A percentile compares a stretch with the other conserved stretches of the same genome.
Evolutionary conservation across 2,797 vertebrate species (phyloP).

Genomic region (Ctenochaetus hawaiiensis): DNA sequence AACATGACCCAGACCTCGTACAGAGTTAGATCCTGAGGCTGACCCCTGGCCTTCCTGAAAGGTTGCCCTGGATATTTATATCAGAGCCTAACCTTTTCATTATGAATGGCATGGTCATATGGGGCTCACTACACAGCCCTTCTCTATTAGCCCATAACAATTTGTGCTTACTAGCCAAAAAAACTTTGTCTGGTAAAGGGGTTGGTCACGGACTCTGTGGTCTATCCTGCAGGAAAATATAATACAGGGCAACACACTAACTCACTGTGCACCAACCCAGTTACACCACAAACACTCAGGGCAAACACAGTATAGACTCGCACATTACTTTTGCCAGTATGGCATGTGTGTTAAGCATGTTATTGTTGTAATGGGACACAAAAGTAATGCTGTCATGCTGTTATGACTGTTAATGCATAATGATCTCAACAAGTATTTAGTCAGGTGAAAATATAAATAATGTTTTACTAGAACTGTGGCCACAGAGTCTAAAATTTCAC

Average conservation of each 20-base stretch:
- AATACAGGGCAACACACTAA: conserved; percentile 18
- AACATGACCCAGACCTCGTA: conserved; percentile 35
- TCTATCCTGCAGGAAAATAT: conserved; percentile 6
- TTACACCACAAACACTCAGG: conserved; percentile 2
- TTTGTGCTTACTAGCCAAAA: conserved; percentile 71
- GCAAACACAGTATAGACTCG: conserved; percentile 3
- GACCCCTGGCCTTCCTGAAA: conserved; percentile 44
- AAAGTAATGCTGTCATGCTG: conserved; percentile 16
- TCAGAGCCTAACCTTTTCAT: conserved; percentile 62
- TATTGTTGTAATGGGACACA: background rate
- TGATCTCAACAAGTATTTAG: conserved; percentile 25
- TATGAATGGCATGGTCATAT: conserved; percentile 15
- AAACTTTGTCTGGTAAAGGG: conserved; percentile 45
- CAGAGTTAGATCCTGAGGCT: conserved; percentile 44
- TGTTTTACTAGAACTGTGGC: conserved; percentile 20
- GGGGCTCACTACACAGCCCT: conserved; percentile 35
- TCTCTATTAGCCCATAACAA: conserved; percentile 24
- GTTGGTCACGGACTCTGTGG: conserved; percentile 28
- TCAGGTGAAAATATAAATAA: conserved; percentile 35
- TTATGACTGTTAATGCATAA: conserved; percentile 21
- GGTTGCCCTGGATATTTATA: conserved; percentile 61
- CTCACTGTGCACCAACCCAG: conserved; percentile 4
- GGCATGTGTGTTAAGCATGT: background rate
- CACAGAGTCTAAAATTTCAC: conserved; percentile 7
- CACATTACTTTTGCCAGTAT: conserved; percentile 14